Evolutionary conservation across 2,888 invertebrate species (phyloP).

Genomic region (Tetanocera ferruginea): DNA sequence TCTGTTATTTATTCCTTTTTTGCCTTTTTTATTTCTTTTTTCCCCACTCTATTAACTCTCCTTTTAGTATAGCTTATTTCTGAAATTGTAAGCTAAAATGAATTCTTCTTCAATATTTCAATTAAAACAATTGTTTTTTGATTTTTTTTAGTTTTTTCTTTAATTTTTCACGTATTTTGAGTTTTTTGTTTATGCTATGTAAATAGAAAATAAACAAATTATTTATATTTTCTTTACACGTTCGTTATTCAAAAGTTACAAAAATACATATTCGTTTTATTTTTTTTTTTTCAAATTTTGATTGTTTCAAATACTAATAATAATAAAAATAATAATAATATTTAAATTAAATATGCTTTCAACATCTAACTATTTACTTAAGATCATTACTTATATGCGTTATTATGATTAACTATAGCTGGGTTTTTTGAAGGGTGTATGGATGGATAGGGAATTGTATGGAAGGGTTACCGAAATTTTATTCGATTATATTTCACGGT

Average conservation of each 20-base stretch:
- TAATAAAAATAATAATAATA: conserved; percentile 11
- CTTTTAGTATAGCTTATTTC: too few relatives aligned
- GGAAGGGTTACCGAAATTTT: background rate
- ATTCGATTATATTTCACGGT: background rate
- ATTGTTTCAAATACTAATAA: background rate
- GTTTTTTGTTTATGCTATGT: background rate
- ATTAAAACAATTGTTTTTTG: conserved; percentile 2
- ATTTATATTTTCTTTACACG: background rate
- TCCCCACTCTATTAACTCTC: too few relatives aligned
- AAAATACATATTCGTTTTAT: conserved; percentile 54
- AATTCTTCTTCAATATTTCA: background rate
- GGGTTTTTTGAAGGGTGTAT: background rate
- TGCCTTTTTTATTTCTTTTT: too few relatives aligned
- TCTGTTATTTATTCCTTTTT: too few relatives aligned
- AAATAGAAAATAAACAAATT: background rate
- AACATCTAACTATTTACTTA: conserved; percentile 20
- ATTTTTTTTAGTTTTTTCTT: conserved; percentile 14
- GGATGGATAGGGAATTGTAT: too few relatives aligned
- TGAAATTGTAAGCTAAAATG: too few relatives aligned
- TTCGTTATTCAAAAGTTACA: conserved; percentile 47
- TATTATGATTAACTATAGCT: conserved; percentile 3
- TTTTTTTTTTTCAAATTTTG: conserved; percentile 11
- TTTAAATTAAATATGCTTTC: conserved; percentile 1
- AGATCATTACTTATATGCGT: background rate
- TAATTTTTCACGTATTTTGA: conserved; percentile 1